A percentile compares a stretch with the other conserved stretches of the same genome.
These are phyloP conservation scores for Zaprionus taronus DNA, from an alignment of 1,140 invertebrate genomes.

Conservation along the genomic window DNA sequence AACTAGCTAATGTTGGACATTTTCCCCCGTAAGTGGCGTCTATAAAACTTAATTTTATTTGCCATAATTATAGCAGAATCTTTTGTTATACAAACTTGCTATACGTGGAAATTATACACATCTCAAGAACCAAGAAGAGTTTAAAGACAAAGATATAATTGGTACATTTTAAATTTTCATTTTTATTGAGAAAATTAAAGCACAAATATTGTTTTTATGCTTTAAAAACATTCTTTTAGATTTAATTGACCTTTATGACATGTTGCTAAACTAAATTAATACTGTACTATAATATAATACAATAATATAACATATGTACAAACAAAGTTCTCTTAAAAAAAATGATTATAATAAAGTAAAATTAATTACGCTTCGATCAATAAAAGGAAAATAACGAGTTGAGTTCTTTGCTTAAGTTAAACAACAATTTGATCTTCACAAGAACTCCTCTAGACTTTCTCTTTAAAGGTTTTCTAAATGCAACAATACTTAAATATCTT, in stretches of 20 bases:
- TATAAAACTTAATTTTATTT: conserved; percentile 43
- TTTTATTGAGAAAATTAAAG: not conserved
- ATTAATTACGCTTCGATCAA: not conserved
- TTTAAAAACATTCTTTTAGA: not conserved
- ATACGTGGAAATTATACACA: not conserved
- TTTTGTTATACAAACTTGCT: not conserved
- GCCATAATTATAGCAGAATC: conserved; percentile 21
- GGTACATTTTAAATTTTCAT: not conserved
- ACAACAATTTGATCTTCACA: not conserved
- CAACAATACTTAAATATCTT: no score
- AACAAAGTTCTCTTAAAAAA: not conserved
- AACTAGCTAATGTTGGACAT: conserved; percentile 29
- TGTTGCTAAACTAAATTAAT: no score
- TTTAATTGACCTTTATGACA: not conserved
- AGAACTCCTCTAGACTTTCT: not conserved
- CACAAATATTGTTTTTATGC: not conserved
- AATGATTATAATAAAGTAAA: not conserved
- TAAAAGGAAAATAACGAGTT: not conserved
- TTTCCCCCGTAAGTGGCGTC: conserved; percentile 23
- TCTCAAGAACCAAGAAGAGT: not conserved
- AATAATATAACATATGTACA: not conserved
- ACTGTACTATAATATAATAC: no score
- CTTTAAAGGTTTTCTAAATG: no score
- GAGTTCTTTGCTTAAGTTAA: not conserved
- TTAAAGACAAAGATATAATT: not conserved